Conservation (phyloP, 2,113 vertebrate genomes). For the Tragulus kanchil region DNA sequence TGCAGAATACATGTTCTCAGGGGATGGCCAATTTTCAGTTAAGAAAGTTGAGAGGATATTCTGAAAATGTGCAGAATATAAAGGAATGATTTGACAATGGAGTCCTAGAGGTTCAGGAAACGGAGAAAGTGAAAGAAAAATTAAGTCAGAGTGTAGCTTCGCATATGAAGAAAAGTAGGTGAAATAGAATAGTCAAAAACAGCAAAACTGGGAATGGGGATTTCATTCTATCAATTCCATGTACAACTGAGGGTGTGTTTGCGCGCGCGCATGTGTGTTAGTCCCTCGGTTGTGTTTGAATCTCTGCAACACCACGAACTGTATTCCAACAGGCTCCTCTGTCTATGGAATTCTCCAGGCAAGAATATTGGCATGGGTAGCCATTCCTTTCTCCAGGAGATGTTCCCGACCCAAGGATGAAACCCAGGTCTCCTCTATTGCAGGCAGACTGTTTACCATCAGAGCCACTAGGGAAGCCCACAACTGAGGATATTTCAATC, state of each 20-base stretch:
- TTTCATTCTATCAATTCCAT: not conserved
- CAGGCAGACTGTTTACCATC: not conserved
- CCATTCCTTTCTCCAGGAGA: not conserved
- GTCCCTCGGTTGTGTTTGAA: not conserved
- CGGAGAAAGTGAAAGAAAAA: not conserved
- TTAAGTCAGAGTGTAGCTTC: not conserved
- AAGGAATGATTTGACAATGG: conserved; percentile 20
- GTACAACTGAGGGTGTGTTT: not conserved
- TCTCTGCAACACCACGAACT: not conserved
- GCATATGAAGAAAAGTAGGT: not conserved
- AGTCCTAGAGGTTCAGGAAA: not conserved
- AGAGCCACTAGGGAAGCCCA: not conserved
- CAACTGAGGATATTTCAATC: not conserved
- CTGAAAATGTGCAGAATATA: not conserved
- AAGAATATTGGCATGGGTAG: not conserved
- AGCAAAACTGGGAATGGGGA: not conserved
- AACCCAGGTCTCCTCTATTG: not conserved
- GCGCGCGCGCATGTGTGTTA: too few relatives aligned
- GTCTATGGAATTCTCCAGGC: not conserved
- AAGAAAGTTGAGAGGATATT: not conserved
- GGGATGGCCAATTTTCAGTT: not conserved
- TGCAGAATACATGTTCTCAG: not conserved
- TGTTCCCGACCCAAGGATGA: not conserved
- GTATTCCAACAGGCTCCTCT: not conserved
- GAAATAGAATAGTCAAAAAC: not conserved